Evolutionary conservation across 2,113 vertebrate species (phyloP).

Genomic region (Reinhardtius hippoglossoides): DNA sequence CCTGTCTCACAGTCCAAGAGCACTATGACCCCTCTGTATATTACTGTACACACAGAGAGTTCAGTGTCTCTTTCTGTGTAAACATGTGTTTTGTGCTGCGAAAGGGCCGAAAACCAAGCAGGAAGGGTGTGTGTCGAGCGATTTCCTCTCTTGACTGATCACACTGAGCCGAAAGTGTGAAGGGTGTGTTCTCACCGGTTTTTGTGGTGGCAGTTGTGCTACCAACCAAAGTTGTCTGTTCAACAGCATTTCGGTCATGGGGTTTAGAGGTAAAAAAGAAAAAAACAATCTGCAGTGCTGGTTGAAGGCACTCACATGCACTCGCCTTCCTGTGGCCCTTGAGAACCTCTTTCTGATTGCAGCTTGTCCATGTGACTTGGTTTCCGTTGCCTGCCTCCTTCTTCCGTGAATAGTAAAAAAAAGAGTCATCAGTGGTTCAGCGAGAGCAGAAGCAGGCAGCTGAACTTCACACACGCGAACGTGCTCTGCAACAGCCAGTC

Average conservation of each 20-base stretch:
- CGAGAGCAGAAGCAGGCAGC: constrained; percentile 42
- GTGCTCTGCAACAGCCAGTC: constrained; percentile 38
- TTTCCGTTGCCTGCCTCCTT: constrained; percentile 81
- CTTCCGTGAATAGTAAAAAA: constrained; percentile 81
- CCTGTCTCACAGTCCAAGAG: not conserved
- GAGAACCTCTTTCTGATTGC: constrained; percentile 70
- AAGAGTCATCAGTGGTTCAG: constrained; percentile 43
- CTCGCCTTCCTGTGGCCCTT: constrained; percentile 65
- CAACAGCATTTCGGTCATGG: not conserved
- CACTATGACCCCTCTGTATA: not conserved
- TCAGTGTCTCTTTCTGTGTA: not conserved
- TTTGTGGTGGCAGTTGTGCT: constrained; percentile 66
- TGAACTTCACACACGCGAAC: constrained; percentile 32
- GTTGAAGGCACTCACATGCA: constrained; percentile 27
- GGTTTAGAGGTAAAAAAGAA: not conserved
- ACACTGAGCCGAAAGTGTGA: constrained; percentile 68
- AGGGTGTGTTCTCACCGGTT: constrained; percentile 76
- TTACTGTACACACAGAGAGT: not conserved
- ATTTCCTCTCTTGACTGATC: constrained; percentile 83
- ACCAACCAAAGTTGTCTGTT: constrained; percentile 8
- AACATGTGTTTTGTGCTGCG: constrained; percentile 26
- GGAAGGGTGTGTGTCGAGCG: constrained; percentile 82
- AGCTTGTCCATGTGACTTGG: constrained; percentile 83
- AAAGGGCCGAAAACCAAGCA: constrained; percentile 69
- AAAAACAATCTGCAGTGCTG: constrained; percentile 10